Base-by-base conservation (phyloP, 2,113 vertebrate genomes). In the Candoia aspera region DNA sequence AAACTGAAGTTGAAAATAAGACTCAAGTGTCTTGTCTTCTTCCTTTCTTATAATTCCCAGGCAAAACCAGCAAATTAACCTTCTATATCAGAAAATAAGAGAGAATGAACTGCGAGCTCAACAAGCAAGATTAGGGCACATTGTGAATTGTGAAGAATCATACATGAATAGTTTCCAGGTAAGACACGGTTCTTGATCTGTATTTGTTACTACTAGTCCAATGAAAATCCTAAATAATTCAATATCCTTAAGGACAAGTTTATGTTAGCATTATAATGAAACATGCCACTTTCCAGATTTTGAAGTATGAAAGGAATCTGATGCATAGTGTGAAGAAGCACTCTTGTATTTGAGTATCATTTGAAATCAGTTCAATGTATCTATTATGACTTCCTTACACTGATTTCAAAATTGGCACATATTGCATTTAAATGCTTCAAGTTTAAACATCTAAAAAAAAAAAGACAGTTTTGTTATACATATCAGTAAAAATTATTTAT, bases 11-110 rank as follows among this genome's bases (percentile, higher is more conserved):
- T 0, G 62, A 64, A 1, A 42, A 2, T 85, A 24, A 58, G 5
- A 93, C 23, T 42, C 90, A 54, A 33, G 23, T 6, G 33, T 0
- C 26, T 24, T 15, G 0, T 37, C 93, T 90, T 95, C 60, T 12
- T 85, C 2, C 86, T 93, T 42, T 13, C 10, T 93, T 92, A 68
- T 96, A n/a, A 95, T 84, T 98, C 97, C 64, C 96, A 99, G 99
- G 93, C 99, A 99, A 95, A 99, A 99, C 96, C 99, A 99, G 94
- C 98, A 99, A 96, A 99, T 99, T 92, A 96, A 98, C 90, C 98
- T 97, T 92, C 97, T 99, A 6, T 98, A 99, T n/a, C 98, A 98
- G 62, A 98, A 98, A 94, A 98, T 99, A 97, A 97, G 98, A 92
- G 98, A 99, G 95, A 99, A 99, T 49, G 98, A 99, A 96, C 96